Evolutionary conservation across 2,888 invertebrate genomes (phyloP), one percentile per base, ranked within the genome.

Genomic region (Thymelicus lineola): DNA sequence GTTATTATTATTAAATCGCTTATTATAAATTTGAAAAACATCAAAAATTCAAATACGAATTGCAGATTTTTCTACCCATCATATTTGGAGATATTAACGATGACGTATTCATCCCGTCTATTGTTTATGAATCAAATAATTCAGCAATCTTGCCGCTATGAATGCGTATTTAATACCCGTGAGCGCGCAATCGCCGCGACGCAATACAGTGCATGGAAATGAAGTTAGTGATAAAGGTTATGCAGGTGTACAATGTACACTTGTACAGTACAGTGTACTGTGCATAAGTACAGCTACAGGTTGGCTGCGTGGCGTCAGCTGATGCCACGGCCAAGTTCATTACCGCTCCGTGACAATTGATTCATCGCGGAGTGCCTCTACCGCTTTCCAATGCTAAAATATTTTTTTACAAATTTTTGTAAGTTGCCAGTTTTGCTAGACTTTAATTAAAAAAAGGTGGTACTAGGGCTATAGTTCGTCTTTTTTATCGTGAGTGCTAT

Each of bases 241-340:
- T 70, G 76, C 77, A 77, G 80, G 82, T 83, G 81, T 72, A 70
- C 67, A 58, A 70, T 28, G 28, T 28, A 28, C 28, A 28, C 28
- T 28, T 28, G 28, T 3, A 28, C 28, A 28, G 28, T 28, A 28
- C 28, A 28, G 28, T 28, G 28, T 28, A 28, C 3, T 28, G 28
- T 5, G 28, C 5, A 28, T 5, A 28, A 28, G 28, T 28, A 28
- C 1, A 28, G 28, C 53, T 69, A 72, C 62, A 72, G 74, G 74
- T 74, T 73, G 71, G 71, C 75, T 70, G 72, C 75, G 80, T 82
- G 82, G 81, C 85, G 76, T 78, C 90, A 89, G 89, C 90, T 90
- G 92, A 91, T 89, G 86, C 80, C 76, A 78, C 81, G 86, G 87
- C 86, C 91, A 93, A 92, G 93, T 92, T 93, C 92, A 93, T 91